Evolutionary conservation across 2,888 invertebrate genomes (phyloP).

Genomic region (Epiblema foenella): DNA sequence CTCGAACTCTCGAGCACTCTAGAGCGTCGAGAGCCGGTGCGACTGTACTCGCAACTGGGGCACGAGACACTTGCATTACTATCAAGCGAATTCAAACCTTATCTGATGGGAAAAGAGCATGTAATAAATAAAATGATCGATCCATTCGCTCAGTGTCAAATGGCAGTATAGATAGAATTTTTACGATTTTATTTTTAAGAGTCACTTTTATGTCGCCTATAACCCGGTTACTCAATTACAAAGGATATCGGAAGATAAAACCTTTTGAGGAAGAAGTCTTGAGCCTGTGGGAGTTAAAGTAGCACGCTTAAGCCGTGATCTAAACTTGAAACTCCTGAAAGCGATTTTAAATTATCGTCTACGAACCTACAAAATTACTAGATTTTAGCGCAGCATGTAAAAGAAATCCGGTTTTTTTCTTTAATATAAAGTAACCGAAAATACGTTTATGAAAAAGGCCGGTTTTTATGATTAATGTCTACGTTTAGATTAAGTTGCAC

Average conservation of each 20-base stretch:
- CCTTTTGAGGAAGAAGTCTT: conserved; percentile 36
- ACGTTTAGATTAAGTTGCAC: too few species aligned
- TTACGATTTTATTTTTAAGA: conserved; percentile 62
- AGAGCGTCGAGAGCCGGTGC: conserved; percentile 59
- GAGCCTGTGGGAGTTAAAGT: neutral
- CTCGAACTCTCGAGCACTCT: conserved; percentile 78
- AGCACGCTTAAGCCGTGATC: conserved; percentile 8
- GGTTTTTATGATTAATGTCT: too few species aligned
- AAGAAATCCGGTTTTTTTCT: neutral
- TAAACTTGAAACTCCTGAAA: conserved; percentile 10
- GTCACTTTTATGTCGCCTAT: conserved; percentile 59
- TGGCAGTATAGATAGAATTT: conserved; percentile 71
- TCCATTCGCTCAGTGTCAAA: conserved; percentile 57
- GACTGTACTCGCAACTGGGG: conserved; percentile 53
- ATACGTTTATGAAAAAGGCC: too few species aligned
- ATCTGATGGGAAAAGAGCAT: conserved; percentile 46
- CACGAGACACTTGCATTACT: conserved; percentile 44
- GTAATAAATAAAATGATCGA: conserved; percentile 53
- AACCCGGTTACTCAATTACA: conserved; percentile 59
- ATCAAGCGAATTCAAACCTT: conserved; percentile 48
- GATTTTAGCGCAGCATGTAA: neutral
- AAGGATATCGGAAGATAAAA: conserved; percentile 26
- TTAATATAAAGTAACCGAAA: too few species aligned
- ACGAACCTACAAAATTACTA: neutral
- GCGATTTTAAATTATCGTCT: neutral